Base-by-base conservation (phyloP, 2,797 vertebrate species). In the Lophotriccus pileatus region DNA sequence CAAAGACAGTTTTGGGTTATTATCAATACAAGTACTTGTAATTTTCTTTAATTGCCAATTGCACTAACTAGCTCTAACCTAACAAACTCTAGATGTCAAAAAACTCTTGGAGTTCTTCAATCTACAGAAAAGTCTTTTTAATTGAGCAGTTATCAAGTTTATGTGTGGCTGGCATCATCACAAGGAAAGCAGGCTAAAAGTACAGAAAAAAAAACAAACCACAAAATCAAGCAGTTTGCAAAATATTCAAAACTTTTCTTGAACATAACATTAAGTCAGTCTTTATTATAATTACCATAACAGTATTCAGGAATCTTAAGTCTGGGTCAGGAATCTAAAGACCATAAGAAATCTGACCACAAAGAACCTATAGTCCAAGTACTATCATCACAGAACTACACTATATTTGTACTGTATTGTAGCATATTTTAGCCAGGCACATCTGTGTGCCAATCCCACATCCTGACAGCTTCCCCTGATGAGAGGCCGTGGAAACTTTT, bases 1-100 rank as follows among this genome's bases (percentile, higher is more conserved):
- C 64, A 90, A 83, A 66, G n/a, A 64, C 43, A 83, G 25, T 39
- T 74, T 90, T 87, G 58, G 74, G 22, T 56, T 87, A 60, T 70
- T 53, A 70, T 13, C 43, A 56, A 22, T 50, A n/a, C 8, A 68
- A 28, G 18, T 39, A 64, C 19, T 39, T 53, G 10, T 16, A 14
- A 41, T 46, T 50, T 32, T 76, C 62, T 70, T 79, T 21, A 76
- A 37, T 9, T 73, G 30, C 28, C 25, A 84, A 22, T 44, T 85
- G 23, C 22, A 67, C 84, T 89, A 73, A 60, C 27, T 46, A 83
- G 46, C 25, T 66, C n/a, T 63, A 69, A 69, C 53, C 16, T 60
- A 23, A 66, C 34, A 82, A 82, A 69, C 14, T 84, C 36, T 43
- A 67, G 21, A 18, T 7, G 9, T 32, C 50, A 81, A 37, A 88